phyloP scores from a whole-genome alignment of 2,797 vertebrate species.

The Falco naumanni region DNA sequence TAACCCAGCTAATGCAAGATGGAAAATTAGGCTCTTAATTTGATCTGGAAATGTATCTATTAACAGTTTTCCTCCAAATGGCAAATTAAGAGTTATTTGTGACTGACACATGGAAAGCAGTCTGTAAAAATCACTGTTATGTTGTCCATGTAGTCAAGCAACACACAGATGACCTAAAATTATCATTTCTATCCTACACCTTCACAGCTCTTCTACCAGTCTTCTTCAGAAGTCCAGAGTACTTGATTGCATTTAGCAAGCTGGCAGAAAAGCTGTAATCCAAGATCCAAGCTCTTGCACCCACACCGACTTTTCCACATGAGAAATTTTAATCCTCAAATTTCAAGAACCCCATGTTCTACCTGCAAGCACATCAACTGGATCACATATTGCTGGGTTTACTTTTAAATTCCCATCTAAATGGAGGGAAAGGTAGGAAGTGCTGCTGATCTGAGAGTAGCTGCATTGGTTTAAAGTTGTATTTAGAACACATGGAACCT shows the following conservation, averaged over 20 bases:
- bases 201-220: background rate
- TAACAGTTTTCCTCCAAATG: background rate
- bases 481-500: background rate
- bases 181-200: background rate
- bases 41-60: background rate
- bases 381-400: constrained; percentile 18
- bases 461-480: background rate
- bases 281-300: background rate
- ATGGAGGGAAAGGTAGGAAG: background rate
- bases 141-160: background rate
- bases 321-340: background rate
- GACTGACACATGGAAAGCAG: background rate
- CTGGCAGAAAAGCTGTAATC: background rate
- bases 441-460: background rate
- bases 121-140: background rate
- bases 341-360: background rate
- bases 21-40: constrained; percentile 13
- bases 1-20: constrained; percentile 20
- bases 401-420: background rate
- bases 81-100: background rate
- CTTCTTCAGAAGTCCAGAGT: background rate
- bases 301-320: background rate
- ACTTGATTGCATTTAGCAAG: background rate
- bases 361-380: background rate
- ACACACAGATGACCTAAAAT: background rate